Conservation (phyloP, 2,113 vertebrate genomes). For the Collichthys lucidus region DNA sequence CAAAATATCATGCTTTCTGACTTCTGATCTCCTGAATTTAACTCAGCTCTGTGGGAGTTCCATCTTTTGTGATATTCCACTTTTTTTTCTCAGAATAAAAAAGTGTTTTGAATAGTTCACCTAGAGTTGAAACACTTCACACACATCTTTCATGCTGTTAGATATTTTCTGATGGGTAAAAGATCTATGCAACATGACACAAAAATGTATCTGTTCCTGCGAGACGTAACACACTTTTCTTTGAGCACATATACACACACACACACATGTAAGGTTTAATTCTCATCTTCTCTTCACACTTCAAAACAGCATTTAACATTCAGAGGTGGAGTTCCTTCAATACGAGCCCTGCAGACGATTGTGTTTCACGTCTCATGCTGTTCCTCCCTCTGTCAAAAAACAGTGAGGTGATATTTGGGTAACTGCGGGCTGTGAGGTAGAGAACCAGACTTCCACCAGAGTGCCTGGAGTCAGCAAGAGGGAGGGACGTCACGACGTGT, state of each 20-base stretch:
- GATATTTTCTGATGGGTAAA: constrained; percentile 32
- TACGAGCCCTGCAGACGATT: constrained; percentile 24
- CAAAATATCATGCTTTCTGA: neutral
- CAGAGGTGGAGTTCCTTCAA: constrained; percentile 23
- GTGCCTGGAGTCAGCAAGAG: constrained; percentile 50
- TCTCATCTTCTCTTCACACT: constrained; percentile 8
- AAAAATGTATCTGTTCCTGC: constrained; percentile 26
- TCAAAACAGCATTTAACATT: constrained; percentile 25
- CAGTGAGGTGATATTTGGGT: constrained; percentile 67
- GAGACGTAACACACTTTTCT: constrained; percentile 14
- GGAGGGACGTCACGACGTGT: constrained; percentile 67
- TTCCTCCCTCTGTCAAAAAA: constrained; percentile 46
- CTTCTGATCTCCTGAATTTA: neutral
- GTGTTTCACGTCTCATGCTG: constrained; percentile 46
- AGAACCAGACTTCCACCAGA: constrained; percentile 64
- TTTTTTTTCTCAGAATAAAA: constrained; percentile 24
- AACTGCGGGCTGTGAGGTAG: constrained; percentile 68
- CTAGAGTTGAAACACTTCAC: constrained; percentile 19
- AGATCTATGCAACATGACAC: constrained; percentile 10
- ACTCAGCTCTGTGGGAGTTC: constrained; percentile 2
- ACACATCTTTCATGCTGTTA: constrained; percentile 26
- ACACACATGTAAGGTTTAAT: constrained; percentile 15
- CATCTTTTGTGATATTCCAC: neutral
- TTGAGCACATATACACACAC: neutral
- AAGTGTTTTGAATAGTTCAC: constrained; percentile 33